A percentile compares a stretch with the other conserved stretches of the same genome.
These are phyloP conservation scores for Pedionomus torquatus DNA, from an alignment of 2,113 vertebrate species.

Conservation along the genomic window DNA sequence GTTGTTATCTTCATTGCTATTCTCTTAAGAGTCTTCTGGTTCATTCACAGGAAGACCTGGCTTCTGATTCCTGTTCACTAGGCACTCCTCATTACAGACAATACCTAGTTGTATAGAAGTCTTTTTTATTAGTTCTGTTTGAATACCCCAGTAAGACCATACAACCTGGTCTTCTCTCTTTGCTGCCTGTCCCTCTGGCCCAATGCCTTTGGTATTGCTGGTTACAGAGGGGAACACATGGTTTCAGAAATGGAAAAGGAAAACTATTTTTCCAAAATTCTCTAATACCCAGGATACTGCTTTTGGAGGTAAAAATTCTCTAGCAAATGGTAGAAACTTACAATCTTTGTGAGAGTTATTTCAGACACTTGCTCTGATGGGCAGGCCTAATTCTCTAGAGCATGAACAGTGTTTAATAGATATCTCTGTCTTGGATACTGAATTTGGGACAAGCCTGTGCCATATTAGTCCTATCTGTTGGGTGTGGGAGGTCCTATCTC, in stretches of 20 bases:
- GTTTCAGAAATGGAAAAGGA: background rate
- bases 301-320: background rate
- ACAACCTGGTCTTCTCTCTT: background rate
- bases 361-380: background rate
- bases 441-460: background rate
- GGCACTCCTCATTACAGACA: background rate
- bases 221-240: background rate
- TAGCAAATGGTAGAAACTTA: background rate
- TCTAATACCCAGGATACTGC: background rate
- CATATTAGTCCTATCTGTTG: background rate
- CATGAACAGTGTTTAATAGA: background rate
- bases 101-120: background rate
- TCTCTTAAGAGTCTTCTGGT: background rate
- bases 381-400: background rate
- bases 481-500: background rate
- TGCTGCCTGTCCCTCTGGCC: background rate
- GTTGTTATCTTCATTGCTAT: background rate
- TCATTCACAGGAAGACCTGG: background rate
- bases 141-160: background rate
- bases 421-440: background rate
- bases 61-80: background rate
- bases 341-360: background rate
- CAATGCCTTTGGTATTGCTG: accelerated
- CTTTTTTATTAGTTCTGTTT: background rate
- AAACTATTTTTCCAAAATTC: background rate